Base-by-base conservation (phyloP, 2,888 invertebrate species). In the Erynnis tages region DNA sequence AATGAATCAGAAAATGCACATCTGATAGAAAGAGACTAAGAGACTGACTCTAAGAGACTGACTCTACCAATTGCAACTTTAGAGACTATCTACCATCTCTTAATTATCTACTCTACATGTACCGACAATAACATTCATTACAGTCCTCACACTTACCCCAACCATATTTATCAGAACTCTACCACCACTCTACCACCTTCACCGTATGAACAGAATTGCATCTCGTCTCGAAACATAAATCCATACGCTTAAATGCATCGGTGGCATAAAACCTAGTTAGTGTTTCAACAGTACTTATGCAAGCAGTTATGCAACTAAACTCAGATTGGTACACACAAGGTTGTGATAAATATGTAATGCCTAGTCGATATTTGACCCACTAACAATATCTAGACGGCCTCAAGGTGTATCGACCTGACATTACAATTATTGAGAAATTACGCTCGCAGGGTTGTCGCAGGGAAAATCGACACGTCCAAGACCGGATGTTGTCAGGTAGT, bases 281-380 rank as follows among this genome's bases (percentile, higher is more conserved):
- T 63, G 66, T 71, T 76, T 65, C 67, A 59, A 54, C 58, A 60
- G 49, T 25, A 29, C 52, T 69, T 80, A 77, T 70, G 77, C 70
- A 82, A 80, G 46, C 40, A 11, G 38, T 53, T 79, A 80, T 75
- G 79, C 71, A 80, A 80, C 68, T 63, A 65, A 58, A 60, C 59
- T 66, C 64, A 70, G 65, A 63, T 67, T 65, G 71, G 70, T 63
- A 57, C 58, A 65, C 53, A 58, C 68, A 74, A 76, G 71, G 72
- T 71, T 67, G 67, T 62, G 66, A 67, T 69, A 67, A 68, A 70
- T 69, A 68, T 72, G 67, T 70, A 71, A 75, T 59, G 56, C 58
- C 59, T 66, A 71, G 73, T 70, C 73, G 72, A 75, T 69, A 67
- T 74, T 67, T 79, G 82, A 83, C 83, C 84, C 63, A 82, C 70